These are phyloP conservation scores for Umimayanthus kanabou DNA, from an alignment of 92 coral and sea anemone species.

Conservation along the genomic window DNA sequence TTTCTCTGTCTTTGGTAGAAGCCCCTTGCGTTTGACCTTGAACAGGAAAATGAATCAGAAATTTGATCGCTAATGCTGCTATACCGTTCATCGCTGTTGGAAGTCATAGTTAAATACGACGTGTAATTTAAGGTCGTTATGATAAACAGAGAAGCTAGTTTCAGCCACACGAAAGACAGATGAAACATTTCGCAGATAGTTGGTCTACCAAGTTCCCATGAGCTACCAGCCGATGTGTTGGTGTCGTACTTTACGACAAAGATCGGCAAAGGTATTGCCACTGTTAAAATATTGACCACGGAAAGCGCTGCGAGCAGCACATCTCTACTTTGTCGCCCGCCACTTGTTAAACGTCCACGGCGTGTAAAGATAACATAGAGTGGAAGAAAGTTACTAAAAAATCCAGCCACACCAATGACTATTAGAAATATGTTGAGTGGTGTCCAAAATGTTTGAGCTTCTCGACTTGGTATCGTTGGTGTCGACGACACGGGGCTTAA, in stretches of 20 bases:
- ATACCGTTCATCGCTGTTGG: conserved; percentile 34
- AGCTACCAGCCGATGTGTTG: background rate
- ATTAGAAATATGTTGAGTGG: conserved; percentile 67
- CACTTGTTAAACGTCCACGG: conserved; percentile 51
- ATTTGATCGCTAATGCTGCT: conserved; percentile 74
- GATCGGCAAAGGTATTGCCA: conserved; percentile 70
- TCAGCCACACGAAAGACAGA: conserved; percentile 79
- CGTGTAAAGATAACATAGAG: conserved; percentile 65
- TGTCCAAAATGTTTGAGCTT: conserved; percentile 39
- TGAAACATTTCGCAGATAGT: conserved; percentile 84
- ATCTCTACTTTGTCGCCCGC: conserved; percentile 67
- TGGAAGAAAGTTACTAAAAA: conserved; percentile 64
- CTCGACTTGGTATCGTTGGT: conserved; percentile 6
- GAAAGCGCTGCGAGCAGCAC: conserved; percentile 68
- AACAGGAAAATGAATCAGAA: conserved; percentile 73
- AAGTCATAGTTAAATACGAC: conserved; percentile 56
- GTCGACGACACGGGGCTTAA: conserved; percentile 13
- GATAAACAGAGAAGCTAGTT: conserved; percentile 72
- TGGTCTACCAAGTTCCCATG: conserved; percentile 49
- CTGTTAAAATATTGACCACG: conserved; percentile 63
- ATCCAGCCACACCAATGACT: conserved; percentile 57
- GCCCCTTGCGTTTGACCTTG: conserved; percentile 51
- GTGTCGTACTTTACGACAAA: conserved; percentile 56
- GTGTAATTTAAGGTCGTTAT: conserved; percentile 79
- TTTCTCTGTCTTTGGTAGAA: conserved; percentile 48